Conservation (phyloP, 2,888 invertebrate species). For the Liposcelis brunnea region DNA sequence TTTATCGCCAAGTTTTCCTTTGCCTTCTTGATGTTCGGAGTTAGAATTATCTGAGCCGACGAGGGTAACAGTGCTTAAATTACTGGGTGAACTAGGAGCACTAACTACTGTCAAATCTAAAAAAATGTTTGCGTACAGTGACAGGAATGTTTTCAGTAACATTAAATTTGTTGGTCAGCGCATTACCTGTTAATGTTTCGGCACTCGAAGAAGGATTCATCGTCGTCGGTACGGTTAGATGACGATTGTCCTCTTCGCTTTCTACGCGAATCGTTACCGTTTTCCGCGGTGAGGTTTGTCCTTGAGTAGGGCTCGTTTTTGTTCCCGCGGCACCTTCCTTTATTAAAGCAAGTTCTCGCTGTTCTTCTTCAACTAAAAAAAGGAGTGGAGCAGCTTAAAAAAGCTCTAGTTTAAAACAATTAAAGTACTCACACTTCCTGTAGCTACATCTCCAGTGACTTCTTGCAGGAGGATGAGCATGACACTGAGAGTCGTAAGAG, state of each 20-base stretch:
- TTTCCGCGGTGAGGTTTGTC: conserved; percentile 21
- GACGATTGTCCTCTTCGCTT: conserved; percentile 38
- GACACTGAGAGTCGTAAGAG: conserved; percentile 33
- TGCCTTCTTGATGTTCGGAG: not conserved
- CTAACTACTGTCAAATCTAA: conserved; percentile 31
- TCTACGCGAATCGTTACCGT: conserved; percentile 31
- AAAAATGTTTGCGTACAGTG: too few relatives aligned
- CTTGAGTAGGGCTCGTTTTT: not conserved
- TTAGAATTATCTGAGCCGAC: conserved; percentile 32
- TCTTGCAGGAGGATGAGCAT: conserved; percentile 26
- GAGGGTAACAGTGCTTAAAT: conserved; percentile 52
- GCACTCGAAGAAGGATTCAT: conserved; percentile 56
- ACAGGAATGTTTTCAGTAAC: not conserved
- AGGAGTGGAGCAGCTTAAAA: conserved; percentile 7
- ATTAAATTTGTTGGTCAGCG: not conserved
- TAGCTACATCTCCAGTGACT: conserved; percentile 44
- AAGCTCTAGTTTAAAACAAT: too few relatives aligned
- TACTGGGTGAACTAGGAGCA: conserved; percentile 54
- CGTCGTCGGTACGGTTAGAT: conserved; percentile 54
- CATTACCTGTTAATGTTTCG: conserved; percentile 54
- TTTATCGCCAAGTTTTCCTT: conserved; percentile 1
- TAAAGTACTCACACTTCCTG: conserved; percentile 37
- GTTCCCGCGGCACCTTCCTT: conserved; percentile 20
- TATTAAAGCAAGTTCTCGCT: conserved; percentile 23
- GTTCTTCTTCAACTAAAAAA: conserved; percentile 35